These are phyloP conservation scores for Crotalus viridis DNA, from an alignment of 2,113 vertebrate species.

Conservation along the genomic window DNA sequence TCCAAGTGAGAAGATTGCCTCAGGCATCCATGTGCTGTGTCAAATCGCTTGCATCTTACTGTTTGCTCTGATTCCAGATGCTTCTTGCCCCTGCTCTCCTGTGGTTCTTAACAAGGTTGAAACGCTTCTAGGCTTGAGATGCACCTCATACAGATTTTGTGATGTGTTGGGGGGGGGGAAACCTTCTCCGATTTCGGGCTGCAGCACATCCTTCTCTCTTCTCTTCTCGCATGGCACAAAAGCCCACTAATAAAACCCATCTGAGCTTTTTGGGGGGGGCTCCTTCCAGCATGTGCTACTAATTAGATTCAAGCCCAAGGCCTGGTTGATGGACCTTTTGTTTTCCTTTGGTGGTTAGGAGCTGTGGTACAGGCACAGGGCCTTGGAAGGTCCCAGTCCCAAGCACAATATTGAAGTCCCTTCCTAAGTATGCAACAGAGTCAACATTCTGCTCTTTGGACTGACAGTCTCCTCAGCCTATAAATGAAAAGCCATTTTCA, in stretches of 20 bases:
- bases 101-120: not conserved
- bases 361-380: not conserved
- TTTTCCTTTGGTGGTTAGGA: not conserved
- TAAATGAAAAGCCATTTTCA: conserved; percentile 18
- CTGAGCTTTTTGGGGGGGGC: not conserved
- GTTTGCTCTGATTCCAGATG: not conserved
- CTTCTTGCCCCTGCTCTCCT: not conserved
- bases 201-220: not conserved
- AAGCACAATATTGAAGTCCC: not conserved
- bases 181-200: not conserved
- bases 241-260: not conserved
- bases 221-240: no score
- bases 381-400: no score
- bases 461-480: not conserved
- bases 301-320: not conserved
- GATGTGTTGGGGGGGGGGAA: not conserved
- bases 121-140: not conserved
- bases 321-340: not conserved
- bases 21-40: not conserved
- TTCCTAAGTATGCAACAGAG: not conserved
- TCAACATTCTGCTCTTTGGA: not conserved
- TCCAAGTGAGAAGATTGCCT: not conserved
- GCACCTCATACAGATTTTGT: not conserved
- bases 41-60: not conserved
- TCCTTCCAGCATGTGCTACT: not conserved